Evolutionary conservation across 2,888 invertebrate species (phyloP), one percentile per base, ranked within the genome.

Genomic region (Allolobophora icterica): DNA sequence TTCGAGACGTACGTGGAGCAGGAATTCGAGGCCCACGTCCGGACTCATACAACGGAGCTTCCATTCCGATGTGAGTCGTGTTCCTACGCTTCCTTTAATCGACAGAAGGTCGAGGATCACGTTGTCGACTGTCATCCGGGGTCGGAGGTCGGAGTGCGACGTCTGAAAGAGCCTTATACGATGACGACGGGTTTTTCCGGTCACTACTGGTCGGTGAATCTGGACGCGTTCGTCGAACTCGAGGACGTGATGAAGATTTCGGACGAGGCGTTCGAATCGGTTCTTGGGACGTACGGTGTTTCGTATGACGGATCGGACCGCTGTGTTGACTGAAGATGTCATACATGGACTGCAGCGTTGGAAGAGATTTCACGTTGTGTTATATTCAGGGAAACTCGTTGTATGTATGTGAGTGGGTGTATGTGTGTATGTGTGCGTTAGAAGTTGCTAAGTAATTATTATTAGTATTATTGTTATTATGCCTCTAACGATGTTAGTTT

Each of bases 1-100:
- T 92, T 90, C 90, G 90, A 91, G 83, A 52, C 92, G 8, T 92
- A 90, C 90, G 90, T 90, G 38, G 71, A 38, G 17, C 38, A 71
- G 33, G 45, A 90, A 19, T 92, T 92, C 90, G 42, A 71, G 21
- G 35, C 24, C 11, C 92, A 92, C 45, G 91, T 91, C 15, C n/a
- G 34, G 15, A 45, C 34, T 24, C 91, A 91, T 83, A 91, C 91
- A 0, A 34, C 35, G 24, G 71, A 84, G 5, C 87, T 42, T 24
- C 91, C 91, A 3, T 71, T 90, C 13, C 91, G 89, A 52, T 91
- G 91, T 52, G 42, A 35, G 0, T 40, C 5, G 40, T 91, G 91
- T 42, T 45, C 90, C 17, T 89, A 89, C 40, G 91, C 91, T 13
- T 91, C 91, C 11, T 91, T 91, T 71, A 91, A 89, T 33, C 24